Evolutionary conservation across 2,797 vertebrate genomes (phyloP), one percentile per base, ranked within the genome.

Genomic region (Cyclura pinguis): DNA sequence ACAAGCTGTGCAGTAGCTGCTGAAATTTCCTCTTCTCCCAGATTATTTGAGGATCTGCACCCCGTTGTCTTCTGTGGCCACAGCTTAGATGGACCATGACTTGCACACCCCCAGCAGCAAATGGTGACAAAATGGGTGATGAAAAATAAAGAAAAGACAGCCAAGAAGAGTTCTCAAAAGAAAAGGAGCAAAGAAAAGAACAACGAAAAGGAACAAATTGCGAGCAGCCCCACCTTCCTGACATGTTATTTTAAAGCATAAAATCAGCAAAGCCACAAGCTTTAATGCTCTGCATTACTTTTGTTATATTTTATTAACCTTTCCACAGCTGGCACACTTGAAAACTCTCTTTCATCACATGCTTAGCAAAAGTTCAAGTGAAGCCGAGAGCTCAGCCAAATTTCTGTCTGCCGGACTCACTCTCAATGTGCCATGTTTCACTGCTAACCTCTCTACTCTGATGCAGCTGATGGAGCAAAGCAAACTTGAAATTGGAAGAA

Each of bases 291-390:
- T 80, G 82, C 92, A 78, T 96, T 94, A 95, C 93, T 91, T 92
- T 87, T 93, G 93, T 95, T 96, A 93, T 96, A 91, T 95, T 96
- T 96, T 95, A 96, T 93, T 96, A 96, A 95, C 64, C 72, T 97
- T 87, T 89, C 91, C 84, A 93, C 94, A 96, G 92, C 93, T 97
- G 94, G 92, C 95, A 93, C 94, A 95, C 93, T 96, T 96, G 96
- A 96, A 96, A 96, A 93, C 89, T 76, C 90, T 96, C 96, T 96
- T 96, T 97, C 95, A 95, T 92, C 91, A 95, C 87, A 95, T 92
- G 81, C 92, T 96, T 96, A 96, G 90, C 93, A 96, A 91, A 97
- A 94, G 95, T 92, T 95, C 91, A 96, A 96, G 89, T 92, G 85
- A 73, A 95, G 90, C 80, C 7, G 91, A 96, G 95, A 89, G 85